Conservation (phyloP, 2,888 invertebrate species). For the Troglohyphantes excavatus region DNA sequence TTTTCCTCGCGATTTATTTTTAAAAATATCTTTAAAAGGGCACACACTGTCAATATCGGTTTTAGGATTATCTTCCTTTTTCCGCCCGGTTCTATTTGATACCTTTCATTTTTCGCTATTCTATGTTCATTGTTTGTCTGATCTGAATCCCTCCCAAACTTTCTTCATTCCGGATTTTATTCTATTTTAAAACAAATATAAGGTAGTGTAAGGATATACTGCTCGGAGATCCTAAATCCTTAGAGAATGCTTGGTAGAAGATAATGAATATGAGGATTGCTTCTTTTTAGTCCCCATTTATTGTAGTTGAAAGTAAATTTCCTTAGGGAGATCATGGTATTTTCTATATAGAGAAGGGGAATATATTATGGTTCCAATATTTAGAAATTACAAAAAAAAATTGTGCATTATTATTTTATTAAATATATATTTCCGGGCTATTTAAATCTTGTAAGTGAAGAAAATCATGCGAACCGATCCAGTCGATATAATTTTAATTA, state of each 20-base stretch:
- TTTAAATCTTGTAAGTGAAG: too few species aligned
- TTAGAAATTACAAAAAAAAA: too few species aligned
- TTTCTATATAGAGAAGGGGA: too few species aligned
- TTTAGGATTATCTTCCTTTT: conserved; percentile 35
- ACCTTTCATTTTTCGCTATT: conserved; percentile 15
- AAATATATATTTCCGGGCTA: too few species aligned
- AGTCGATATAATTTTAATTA: too few species aligned
- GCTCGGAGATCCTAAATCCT: neutral
- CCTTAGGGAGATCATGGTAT: too few species aligned
- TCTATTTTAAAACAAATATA: neutral
- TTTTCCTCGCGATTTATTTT: neutral
- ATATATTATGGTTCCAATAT: too few species aligned
- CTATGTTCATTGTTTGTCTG: conserved; percentile 42
- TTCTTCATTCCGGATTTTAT: neutral
- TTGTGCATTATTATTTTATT: too few species aligned
- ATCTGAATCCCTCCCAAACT: conserved; percentile 22
- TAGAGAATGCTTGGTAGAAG: neutral
- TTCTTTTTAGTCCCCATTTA: neutral
- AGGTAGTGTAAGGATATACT: neutral
- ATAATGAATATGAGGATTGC: neutral
- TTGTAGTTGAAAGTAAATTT: too few species aligned
- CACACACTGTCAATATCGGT: neutral
- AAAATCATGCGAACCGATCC: too few species aligned
- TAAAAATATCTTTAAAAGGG: neutral
- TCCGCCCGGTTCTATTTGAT: neutral